Evolutionary conservation across 2,797 vertebrate genomes (phyloP), one percentile per base, ranked within the genome.

Genomic region (Gouania willdenowi): DNA sequence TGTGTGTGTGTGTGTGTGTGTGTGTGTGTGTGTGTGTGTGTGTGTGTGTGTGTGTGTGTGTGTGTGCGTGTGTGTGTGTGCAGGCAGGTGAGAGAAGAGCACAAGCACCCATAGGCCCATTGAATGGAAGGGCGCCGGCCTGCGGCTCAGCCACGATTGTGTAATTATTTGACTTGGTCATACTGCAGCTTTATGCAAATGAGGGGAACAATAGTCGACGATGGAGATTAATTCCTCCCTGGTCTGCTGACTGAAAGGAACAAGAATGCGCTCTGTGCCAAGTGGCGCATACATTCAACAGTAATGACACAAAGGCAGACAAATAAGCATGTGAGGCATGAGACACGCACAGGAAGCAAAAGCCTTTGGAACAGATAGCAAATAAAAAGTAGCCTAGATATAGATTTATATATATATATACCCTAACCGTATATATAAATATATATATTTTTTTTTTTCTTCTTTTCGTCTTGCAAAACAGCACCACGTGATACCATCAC

Each of bases 151-250:
- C 71, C 58, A 64, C 75, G 80, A 82, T 83, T 88, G 87, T 86
- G 90, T 89, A 90, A 92, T 93, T 92, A 91, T 92, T 91, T 94
- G 88, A 92, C 90, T 91, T 87, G 82, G 87, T 89, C 90, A 91
- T 89, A 68, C 68, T 87, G 90, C 92, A 93, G 92, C 93, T 94
- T 94, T 94, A 95, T 94, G 92, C 91, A 93, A 94, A 95, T 94
- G 51, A 72, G 66, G 50, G 5, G 79, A 87, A 93, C 92, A 94
- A 93, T 91, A 84, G 64, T 71, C 77, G 60, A 76, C 79, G 85
- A 89, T 87, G 86, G 71, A 90, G 88, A 90, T 90, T 90, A 88
- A 89, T 83, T 85, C 83, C 78, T 83, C 68, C 76, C 71, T 76
- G 76, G 62, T 82, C 80, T 78, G 62, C 40, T 8, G 60, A 60